Evolutionary conservation across 1,140 invertebrate genomes (phyloP), one percentile per base, ranked within the genome.

Genomic region (Drosophila cardini): DNA sequence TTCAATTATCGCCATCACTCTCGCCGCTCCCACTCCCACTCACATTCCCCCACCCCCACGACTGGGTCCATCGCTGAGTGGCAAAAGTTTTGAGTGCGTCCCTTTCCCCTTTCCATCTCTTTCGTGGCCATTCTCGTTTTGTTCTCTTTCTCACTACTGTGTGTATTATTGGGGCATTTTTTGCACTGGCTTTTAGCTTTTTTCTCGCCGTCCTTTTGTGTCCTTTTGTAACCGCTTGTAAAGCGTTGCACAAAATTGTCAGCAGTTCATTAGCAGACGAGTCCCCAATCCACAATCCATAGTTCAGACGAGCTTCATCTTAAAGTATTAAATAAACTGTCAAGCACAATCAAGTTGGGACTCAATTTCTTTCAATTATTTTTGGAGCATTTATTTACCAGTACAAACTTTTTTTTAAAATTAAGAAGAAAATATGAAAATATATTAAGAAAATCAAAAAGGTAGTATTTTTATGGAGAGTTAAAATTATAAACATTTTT

Each of bases 211-310:
- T 65, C 52, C 82, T 75, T 81, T 85, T 85, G 75, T 78, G 78
- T 69, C 62, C 82, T 82, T 86, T 85, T 78, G 63, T 68, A 87
- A 87, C 83, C 82, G 78, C 82, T 85, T 86, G 82, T 85, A 87
- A 85, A 87, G 76, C 76, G 76, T 69, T 70, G 82, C 76, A 82
- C 82, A 83, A 74, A 86, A 86, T 86, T 87, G 83, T 86, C 82
- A 86, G 83, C 83, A 86, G 82, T 86, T 86, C 82, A 86, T 86
- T 84, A 86, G 76, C 46, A 72, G 80, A 60, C 64, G 13, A 68
- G 46, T 18, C 30, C 18, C 40, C 43, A 56, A 52, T 40, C 26
- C 64, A 43, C 11, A 18, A 30, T n/a, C 53, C 48, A 6, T 34
- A n/a, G 26, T 30, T 5, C 13, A 7, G 1, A 1, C 18, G 2